These are phyloP conservation scores for Imbricaverruca yamaguchii DNA, from an alignment of 2,888 invertebrate genomes.

Conservation along the genomic window DNA sequence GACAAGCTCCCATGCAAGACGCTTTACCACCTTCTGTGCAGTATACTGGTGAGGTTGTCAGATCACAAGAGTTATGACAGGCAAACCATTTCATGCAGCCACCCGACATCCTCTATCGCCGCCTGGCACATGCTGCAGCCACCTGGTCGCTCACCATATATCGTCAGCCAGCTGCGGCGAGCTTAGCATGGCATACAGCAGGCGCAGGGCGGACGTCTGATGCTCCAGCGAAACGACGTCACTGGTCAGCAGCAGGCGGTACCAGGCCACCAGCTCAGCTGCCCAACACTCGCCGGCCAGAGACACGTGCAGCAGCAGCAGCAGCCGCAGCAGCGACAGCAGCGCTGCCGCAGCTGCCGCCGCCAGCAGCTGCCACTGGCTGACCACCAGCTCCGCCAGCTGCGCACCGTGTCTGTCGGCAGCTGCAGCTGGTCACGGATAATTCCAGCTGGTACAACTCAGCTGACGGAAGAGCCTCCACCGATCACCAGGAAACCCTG, in stretches of 20 bases:
- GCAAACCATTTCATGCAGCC: too few relatives aligned
- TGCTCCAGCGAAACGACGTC: constrained; percentile 25
- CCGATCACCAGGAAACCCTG: too few relatives aligned
- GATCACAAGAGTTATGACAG: too few relatives aligned
- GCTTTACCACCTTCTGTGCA: too few relatives aligned
- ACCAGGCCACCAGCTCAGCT: constrained; percentile 23
- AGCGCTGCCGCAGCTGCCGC: constrained; percentile 21
- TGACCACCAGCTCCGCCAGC: background rate
- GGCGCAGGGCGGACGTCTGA: constrained; percentile 29
- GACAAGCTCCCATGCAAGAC: too few relatives aligned
- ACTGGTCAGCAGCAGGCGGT: constrained; percentile 22
- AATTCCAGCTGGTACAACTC: too few relatives aligned
- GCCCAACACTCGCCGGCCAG: background rate
- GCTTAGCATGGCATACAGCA: constrained; percentile 30
- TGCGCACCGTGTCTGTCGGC: background rate
- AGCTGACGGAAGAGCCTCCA: too few relatives aligned
- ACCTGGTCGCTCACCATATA: background rate
- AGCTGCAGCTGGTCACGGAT: too few relatives aligned
- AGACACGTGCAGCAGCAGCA: constrained; percentile 6
- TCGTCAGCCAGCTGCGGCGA: constrained; percentile 22
- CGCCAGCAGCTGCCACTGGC: constrained; percentile 25
- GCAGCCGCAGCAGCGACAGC: background rate
- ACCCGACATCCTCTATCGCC: too few relatives aligned
- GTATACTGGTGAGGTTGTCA: too few relatives aligned
- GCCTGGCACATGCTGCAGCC: too few relatives aligned